Evolutionary conservation across 2,888 invertebrate genomes (phyloP).

Genomic region (Acleris holmiana): DNA sequence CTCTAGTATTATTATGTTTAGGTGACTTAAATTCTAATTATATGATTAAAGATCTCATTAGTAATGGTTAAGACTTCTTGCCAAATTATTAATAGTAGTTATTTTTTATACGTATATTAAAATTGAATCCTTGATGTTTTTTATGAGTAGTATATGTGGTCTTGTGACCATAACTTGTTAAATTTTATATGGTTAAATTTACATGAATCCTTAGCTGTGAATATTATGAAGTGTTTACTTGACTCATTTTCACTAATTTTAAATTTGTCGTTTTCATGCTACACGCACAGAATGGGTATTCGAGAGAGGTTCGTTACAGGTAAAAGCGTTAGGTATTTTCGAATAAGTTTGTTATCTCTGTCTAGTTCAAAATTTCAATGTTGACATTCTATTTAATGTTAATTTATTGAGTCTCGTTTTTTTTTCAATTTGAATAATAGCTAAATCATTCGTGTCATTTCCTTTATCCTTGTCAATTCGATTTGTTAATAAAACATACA

Average conservation of each 20-base stretch:
- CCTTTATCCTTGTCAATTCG: conserved; percentile 66
- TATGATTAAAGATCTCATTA: conserved; percentile 43
- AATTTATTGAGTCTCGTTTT: conserved; percentile 52
- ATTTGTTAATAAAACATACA: conserved; percentile 66
- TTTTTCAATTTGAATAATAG: conserved; percentile 61
- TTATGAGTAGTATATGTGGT: conserved; percentile 62
- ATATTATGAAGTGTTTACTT: conserved; percentile 64
- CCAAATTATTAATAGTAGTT: conserved; percentile 40
- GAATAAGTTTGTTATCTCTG: conserved; percentile 43
- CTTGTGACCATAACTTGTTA: conserved; percentile 68
- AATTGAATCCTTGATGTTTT: conserved; percentile 56
- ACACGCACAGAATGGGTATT: conserved; percentile 77
- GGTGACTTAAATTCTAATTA: conserved; percentile 42
- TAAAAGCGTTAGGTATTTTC: conserved; percentile 55
- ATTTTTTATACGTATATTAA: conserved; percentile 57
- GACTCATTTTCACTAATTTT: conserved; percentile 39
- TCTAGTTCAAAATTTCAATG: conserved; percentile 47
- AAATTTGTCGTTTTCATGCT: conserved; percentile 71
- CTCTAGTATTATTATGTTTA: conserved; percentile 37
- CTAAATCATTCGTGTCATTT: conserved; percentile 70
- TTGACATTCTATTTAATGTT: conserved; percentile 52
- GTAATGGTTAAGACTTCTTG: conserved; percentile 44
- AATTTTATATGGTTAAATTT: conserved; percentile 67
- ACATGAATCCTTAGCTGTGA: conserved; percentile 52
- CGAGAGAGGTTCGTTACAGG: conserved; percentile 78